Evolutionary conservation across 2,113 vertebrate genomes (phyloP).

Genomic region (Rafetus swinhoei): DNA sequence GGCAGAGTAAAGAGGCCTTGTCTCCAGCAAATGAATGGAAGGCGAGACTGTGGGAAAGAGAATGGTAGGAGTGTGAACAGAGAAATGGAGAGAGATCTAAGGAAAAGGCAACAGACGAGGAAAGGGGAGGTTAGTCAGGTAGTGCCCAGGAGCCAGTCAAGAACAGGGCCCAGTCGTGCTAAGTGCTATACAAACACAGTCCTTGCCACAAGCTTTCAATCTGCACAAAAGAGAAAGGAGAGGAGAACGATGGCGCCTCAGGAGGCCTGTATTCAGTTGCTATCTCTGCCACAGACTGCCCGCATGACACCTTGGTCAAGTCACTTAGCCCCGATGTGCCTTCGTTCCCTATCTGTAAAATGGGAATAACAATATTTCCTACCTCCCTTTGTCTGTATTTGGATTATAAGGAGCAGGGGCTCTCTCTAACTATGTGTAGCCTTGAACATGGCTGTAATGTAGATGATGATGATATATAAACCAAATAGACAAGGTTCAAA

Average conservation of each 20-base stretch:
- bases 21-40: rapidly evolving
- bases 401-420: not conserved
- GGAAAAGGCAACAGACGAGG: not conserved
- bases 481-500: not conserved
- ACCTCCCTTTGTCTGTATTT: not conserved
- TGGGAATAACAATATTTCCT: not conserved
- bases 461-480: not conserved
- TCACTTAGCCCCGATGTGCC: not conserved
- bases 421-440: not conserved
- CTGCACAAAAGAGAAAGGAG: not conserved
- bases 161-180: not conserved
- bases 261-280: not conserved
- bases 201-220: not conserved
- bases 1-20: not conserved
- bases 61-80: not conserved
- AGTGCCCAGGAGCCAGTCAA: not conserved
- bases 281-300: not conserved
- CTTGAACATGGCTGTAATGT: not conserved
- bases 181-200: not conserved
- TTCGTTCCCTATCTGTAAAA: not conserved
- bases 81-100: rapidly evolving
- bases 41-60: not conserved
- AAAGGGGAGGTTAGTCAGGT: not conserved
- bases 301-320: not conserved
- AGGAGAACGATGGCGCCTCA: not conserved